Evolutionary conservation across 92 coral and sea anemone genomes (phyloP).

Genomic region (Muricea muricata): DNA sequence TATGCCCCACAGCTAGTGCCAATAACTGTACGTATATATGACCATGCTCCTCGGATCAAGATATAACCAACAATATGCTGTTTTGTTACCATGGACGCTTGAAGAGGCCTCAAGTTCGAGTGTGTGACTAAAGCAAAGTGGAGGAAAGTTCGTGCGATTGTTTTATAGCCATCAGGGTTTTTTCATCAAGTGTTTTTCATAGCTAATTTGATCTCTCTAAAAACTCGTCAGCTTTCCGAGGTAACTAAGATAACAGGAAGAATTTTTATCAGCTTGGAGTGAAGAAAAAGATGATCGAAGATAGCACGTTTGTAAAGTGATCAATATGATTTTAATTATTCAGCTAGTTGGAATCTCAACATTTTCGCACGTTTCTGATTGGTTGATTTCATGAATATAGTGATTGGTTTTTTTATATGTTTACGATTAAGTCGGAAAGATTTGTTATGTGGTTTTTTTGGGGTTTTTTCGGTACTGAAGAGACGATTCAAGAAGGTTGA

Average conservation of each 20-base stretch:
- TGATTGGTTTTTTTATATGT: neutral
- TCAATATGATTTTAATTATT: neutral
- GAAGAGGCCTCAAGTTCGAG: neutral
- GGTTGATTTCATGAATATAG: neutral
- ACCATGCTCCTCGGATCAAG: neutral
- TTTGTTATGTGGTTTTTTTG: neutral
- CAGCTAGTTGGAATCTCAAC: neutral
- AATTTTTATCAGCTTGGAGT: too few species aligned
- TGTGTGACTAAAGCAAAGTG: too few species aligned
- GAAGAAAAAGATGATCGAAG: too few species aligned
- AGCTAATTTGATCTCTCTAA: neutral
- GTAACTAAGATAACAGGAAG: too few species aligned
- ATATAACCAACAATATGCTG: slow-evolving; percentile 1
- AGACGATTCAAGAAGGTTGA: neutral
- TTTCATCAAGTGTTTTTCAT: neutral
- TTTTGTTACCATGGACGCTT: neutral
- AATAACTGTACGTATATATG: neutral
- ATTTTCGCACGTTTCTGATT: neutral
- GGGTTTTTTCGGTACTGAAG: neutral
- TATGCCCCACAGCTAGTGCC: neutral
- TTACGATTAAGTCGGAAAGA: neutral
- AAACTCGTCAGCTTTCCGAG: neutral
- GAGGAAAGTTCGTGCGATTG: neutral
- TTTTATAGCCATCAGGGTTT: neutral
- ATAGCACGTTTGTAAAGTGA: neutral